Evolutionary conservation across 1,140 invertebrate genomes (phyloP), one percentile per base, ranked within the genome.

Genomic region (Cotesia typhae): DNA sequence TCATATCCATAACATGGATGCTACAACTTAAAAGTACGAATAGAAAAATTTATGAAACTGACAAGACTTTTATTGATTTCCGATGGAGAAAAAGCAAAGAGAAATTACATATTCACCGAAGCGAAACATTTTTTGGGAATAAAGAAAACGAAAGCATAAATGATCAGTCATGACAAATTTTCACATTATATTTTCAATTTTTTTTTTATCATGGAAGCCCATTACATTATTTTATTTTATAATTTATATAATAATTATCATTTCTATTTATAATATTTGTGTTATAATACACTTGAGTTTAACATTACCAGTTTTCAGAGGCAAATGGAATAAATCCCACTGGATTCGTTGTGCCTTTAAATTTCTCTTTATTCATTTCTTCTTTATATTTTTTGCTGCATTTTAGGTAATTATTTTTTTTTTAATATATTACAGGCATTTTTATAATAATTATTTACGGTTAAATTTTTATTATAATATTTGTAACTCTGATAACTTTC

Each of bases 211-310:
- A 72, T 69, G 77, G 79, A 81, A 78, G 74, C 78, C 75, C 72
- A 75, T 80, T 80, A 80, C 78, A 80, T 77, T 52, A 67, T 75
- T 52, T 38, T 6, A 74, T 68, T 55, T 53, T 75, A 61, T 77
- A 72, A 75, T 66, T 63, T 74, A 63, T 74, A 72, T 53, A 74
- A 61, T 77, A 72, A 75, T 66, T 63, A 72, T 63, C 73, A 72
- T 69, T 47, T 47, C 41, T 47, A 47, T 47, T 47, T 47, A 7
- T 47, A 47, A 47, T 41, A 41, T 41, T 47, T 77, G 75, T 51
- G 53, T 75, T 28, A 28, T 28, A 28, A 28, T 28, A 76, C 77
- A 76, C 63, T 76, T 66, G 74, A 67, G 63, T 71, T 72, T 73
- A 77, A 79, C 76, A 76, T 61, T 74, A 67, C 77, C 10, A 59